Evolutionary conservation across 2,888 invertebrate species (phyloP).

Genomic region (Hedychridium roseum): DNA sequence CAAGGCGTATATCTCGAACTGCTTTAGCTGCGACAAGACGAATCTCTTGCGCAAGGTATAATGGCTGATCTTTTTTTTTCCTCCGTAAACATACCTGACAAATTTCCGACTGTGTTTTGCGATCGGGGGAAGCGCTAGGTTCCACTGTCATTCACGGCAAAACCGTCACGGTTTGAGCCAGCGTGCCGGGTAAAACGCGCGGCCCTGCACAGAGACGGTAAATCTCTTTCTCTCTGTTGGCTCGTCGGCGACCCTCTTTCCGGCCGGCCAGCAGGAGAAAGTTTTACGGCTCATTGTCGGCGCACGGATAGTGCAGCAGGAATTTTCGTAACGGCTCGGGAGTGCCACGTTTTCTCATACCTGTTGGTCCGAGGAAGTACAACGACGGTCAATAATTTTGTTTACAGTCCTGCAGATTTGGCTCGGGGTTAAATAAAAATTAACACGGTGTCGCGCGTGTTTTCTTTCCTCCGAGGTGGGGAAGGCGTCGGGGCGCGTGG

Average conservation of each 20-base stretch:
- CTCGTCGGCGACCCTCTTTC: too few species aligned
- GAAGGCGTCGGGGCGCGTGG: conserved; percentile 39
- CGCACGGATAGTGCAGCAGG: background rate
- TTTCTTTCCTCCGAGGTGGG: too few species aligned
- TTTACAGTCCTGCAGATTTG: conserved; percentile 23
- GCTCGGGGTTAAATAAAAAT: conserved; percentile 32
- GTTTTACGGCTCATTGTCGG: conserved; percentile 39
- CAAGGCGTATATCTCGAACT: too few species aligned
- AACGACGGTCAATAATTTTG: conserved; percentile 35
- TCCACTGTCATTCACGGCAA: too few species aligned
- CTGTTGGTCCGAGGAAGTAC: conserved; percentile 13
- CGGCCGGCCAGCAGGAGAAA: conserved; percentile 27
- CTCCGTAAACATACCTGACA: conserved; percentile 1
- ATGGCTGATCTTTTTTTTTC: too few species aligned
- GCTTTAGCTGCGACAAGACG: too few species aligned
- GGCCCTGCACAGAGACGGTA: background rate
- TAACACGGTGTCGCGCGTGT: too few species aligned
- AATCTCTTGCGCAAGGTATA: too few species aligned
- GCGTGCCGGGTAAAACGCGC: background rate
- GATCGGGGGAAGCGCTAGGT: background rate
- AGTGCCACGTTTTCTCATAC: background rate
- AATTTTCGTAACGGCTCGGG: conserved; percentile 5
- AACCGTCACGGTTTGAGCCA: conserved; percentile 1
- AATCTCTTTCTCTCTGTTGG: too few species aligned
- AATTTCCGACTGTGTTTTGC: background rate